These are phyloP conservation scores for Gadus macrocephalus DNA, from an alignment of 2,113 vertebrate species.

Conservation along the genomic window DNA sequence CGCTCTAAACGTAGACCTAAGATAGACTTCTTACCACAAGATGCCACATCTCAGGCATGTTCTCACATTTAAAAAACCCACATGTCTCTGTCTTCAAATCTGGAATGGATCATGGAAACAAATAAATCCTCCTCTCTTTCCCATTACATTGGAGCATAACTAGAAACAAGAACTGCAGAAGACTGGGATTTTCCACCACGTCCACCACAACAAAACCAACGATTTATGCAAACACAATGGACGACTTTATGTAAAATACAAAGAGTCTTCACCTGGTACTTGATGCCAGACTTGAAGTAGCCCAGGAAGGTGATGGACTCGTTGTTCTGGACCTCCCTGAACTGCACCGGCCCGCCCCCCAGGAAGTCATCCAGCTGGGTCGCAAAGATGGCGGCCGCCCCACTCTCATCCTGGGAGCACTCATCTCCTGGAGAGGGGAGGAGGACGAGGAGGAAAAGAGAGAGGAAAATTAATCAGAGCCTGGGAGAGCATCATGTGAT, in stretches of 20 bases:
- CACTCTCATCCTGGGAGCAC: slow-evolving; percentile 91
- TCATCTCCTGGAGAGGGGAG: slow-evolving; percentile 77
- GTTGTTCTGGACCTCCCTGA: slow-evolving; percentile 84
- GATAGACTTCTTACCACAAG: too few relatives aligned
- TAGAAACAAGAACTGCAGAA: too few relatives aligned
- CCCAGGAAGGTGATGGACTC: slow-evolving; percentile 86
- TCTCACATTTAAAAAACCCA: too few relatives aligned
- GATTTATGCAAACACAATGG: not conserved
- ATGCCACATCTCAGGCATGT: too few relatives aligned
- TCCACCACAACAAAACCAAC: too few relatives aligned
- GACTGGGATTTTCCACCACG: too few relatives aligned
- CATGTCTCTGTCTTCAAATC: too few relatives aligned
- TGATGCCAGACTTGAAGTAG: slow-evolving; percentile 92
- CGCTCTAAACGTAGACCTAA: not conserved
- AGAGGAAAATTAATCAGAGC: too few relatives aligned
- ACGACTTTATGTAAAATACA: not conserved
- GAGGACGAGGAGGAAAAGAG: not conserved
- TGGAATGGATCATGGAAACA: too few relatives aligned
- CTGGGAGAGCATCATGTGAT: too few relatives aligned
- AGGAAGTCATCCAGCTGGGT: slow-evolving; percentile 91
- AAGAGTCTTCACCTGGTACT: slow-evolving; percentile 80
- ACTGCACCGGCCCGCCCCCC: slow-evolving; percentile 87
- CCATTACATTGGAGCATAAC: too few relatives aligned
- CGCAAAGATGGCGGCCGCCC: slow-evolving; percentile 86
- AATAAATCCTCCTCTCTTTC: too few relatives aligned